These are phyloP conservation scores for Tolypeutes matacus DNA, from an alignment of 2,797 vertebrate species.

Conservation along the genomic window DNA sequence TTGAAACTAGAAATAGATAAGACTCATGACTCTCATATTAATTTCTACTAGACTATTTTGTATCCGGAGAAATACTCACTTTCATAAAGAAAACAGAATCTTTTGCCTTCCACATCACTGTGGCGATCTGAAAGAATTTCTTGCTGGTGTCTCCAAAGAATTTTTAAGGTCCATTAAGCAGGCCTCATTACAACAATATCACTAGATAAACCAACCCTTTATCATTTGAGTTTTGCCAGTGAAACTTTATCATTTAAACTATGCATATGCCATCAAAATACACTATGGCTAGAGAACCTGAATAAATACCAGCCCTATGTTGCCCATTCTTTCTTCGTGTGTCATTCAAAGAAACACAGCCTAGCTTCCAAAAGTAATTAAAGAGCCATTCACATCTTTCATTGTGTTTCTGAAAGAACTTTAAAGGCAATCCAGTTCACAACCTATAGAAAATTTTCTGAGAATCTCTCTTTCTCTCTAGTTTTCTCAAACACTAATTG, in stretches of 20 bases:
- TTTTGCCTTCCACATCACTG: neutral
- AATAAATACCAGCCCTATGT: neutral
- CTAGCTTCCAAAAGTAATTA: neutral
- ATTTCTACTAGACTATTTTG: neutral
- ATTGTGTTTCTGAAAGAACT: neutral
- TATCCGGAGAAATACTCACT: neutral
- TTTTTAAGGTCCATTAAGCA: neutral
- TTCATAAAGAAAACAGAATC: neutral
- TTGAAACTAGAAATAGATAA: conserved; percentile 54
- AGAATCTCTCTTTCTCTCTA: neutral
- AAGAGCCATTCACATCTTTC: neutral
- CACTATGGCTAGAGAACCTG: neutral
- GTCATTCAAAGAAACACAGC: neutral
- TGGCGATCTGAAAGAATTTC: conserved; percentile 13
- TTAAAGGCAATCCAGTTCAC: neutral
- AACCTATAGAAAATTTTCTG: neutral
- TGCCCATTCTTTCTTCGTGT: neutral
- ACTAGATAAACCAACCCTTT: neutral
- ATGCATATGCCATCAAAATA: neutral
- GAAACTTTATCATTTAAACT: neutral
- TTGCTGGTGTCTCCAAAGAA: neutral
- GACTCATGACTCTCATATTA: neutral
- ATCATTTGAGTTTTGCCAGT: neutral
- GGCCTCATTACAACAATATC: neutral
- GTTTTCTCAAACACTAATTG: neutral